These are phyloP conservation scores for Pseudorhombus dupliciocellatus DNA, from an alignment of 2,113 vertebrate genomes.

Conservation along the genomic window DNA sequence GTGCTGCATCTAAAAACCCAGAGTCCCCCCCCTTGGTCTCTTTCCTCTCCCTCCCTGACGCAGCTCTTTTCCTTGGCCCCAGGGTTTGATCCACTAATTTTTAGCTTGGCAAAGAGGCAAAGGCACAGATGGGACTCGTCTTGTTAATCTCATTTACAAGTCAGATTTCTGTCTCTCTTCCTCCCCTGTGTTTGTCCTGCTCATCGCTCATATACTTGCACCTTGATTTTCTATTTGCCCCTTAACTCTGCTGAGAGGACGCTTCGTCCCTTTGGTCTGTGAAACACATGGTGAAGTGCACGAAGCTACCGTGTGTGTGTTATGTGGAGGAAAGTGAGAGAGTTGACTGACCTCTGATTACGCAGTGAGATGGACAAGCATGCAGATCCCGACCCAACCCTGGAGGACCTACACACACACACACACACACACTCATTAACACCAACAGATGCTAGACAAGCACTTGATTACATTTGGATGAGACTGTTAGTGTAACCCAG, in stretches of 20 bases:
- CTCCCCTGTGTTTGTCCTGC: slow-evolving; percentile 19
- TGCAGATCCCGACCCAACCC: neutral
- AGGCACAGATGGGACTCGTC: slow-evolving; percentile 72
- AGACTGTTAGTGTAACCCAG: slow-evolving; percentile 40
- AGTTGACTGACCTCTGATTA: slow-evolving; percentile 27
- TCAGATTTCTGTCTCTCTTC: slow-evolving; percentile 45
- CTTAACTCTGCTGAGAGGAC: neutral
- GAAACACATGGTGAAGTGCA: slow-evolving; percentile 1
- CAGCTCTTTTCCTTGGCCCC: slow-evolving; percentile 65
- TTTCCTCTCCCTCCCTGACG: slow-evolving; percentile 44
- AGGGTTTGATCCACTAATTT: slow-evolving; percentile 64
- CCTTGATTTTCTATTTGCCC: slow-evolving; percentile 4
- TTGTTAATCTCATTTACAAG: slow-evolving; percentile 67
- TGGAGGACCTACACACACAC: slow-evolving; percentile 23
- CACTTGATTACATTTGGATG: slow-evolving; percentile 70
- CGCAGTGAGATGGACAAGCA: slow-evolving; percentile 18
- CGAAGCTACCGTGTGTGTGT: neutral
- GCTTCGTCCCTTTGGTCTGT: neutral
- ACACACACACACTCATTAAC: slow-evolving; percentile 44
- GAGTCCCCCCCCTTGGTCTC: slow-evolving; percentile 4
- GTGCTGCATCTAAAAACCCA: slow-evolving; percentile 18
- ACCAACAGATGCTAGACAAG: slow-evolving; percentile 55
- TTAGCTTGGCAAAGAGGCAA: slow-evolving; percentile 59
- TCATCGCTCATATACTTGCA: neutral
- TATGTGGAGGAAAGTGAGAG: neutral